Base-by-base conservation (phyloP, 2,113 vertebrate genomes). In the Gnathonemus echidnorhynchus region DNA sequence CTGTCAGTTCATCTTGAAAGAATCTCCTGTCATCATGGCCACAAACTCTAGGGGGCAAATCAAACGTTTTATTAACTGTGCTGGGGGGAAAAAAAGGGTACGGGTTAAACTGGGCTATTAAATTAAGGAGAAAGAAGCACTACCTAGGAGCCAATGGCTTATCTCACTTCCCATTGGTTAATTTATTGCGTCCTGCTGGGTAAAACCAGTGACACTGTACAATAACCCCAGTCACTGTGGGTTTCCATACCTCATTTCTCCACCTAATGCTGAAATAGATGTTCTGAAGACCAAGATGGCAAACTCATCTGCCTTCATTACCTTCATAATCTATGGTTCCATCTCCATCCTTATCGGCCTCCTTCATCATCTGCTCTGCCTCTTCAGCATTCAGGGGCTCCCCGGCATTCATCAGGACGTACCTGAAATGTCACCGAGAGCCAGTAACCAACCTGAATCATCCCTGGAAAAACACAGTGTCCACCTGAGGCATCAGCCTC, bases 351-450 rank as follows among this genome's bases (percentile, higher is more conserved):
- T 94, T 94, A 90, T 95, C 93, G 0, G 95, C 95, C 90, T 95
- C 95, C 91, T 95, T 96, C 94, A 95, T 96, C 94, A 95, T 96
- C 91, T 95, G 92, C 90, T 96, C 95, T 0, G 95, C 95, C 89
- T 96, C 95, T 0, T 91, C 90, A 80, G 95, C 93, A 0, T 92
- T 93, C 2, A 95, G 93, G 13, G 95, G 94, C 80, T 96, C 93
- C 0, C 95, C 94, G 0, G 93, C 94, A 0, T 94, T 96, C 94
- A 85, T 94, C 88, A 96, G 91, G 21, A 95, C 94, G 0, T 94
- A 95, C 66, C 95, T 96, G 85, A 15, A 87, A 91, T 17, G 21
- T 88, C 8, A 24, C 31, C 58, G 39, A 27, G 39, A 52, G 13
- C n/a, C 15, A 35, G 31, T 85, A 7, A 85, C 45, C 80, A n/a